Base-by-base conservation (phyloP, 2,113 vertebrate species). In the Percopsis transmontana region DNA sequence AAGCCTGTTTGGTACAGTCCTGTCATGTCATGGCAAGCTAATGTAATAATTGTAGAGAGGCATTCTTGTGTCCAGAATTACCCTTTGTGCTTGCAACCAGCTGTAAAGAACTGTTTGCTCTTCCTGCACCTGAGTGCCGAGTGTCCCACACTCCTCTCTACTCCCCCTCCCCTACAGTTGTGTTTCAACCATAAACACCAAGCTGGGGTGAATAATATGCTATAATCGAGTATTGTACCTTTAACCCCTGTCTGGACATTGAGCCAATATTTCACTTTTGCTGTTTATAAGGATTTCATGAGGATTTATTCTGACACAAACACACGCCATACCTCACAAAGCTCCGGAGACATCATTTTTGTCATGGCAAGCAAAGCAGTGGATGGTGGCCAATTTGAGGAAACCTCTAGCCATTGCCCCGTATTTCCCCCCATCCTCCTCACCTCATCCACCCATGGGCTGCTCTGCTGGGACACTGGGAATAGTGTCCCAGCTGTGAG, bases 401-500 rank as follows among this genome's bases (percentile, higher is more conserved):
- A 19, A 62, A 52, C 48, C 13, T 66, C 61, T 42, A 48, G 48
- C 51, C 41, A 5, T 5, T 9, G 38, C n/a, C 39, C 24, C 27
- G 66, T 54, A 44, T 11, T 12, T 45, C 51, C 20, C 60, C 33
- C 21, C 52, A 64, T 45, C 72, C 48, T 79, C 68, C 66, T 11
- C 6, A 8, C 41, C 62, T 61, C 70, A 67, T 56, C 27, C 63
- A 62, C 79, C 69, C 73, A 70, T 19, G 73, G 73, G 72, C 66
- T 67, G 23, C 59, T 74, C 74, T 79, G 54, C 80, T 66, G 64
- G 66, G 81, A 80, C 76, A 80, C 79, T 11, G 11, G 40, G 40
- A 74, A 83, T 79, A 66, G 79, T 45, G 14, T 77, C 81, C 80
- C 86, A 87, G 86, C 86, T 87, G 87, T 72, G 70, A 77, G 72